Evolutionary conservation across 2,888 invertebrate species (phyloP).

Genomic region (Physocephala rufipes): DNA sequence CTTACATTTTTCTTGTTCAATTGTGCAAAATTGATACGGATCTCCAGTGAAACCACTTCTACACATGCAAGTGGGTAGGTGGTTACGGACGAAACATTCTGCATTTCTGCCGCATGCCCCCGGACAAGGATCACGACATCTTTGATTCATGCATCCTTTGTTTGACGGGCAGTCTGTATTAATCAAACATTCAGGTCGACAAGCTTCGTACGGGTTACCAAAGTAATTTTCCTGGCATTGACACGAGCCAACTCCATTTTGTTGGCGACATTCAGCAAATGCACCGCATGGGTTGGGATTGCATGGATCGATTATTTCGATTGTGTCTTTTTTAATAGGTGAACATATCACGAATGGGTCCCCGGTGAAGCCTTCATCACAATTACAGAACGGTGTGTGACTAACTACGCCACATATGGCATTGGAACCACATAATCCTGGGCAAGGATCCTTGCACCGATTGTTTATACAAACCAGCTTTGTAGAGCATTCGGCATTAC

Average conservation of each 20-base stretch:
- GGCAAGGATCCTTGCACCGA: constrained; percentile 80
- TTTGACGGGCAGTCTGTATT: constrained; percentile 78
- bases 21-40: constrained; percentile 74
- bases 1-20: constrained; percentile 67
- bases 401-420: constrained; percentile 80
- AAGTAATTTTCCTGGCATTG: constrained; percentile 76
- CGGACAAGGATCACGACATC: constrained; percentile 81
- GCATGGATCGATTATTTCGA: constrained; percentile 71
- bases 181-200: constrained; percentile 77
- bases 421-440: constrained; percentile 75
- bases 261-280: constrained; percentile 77
- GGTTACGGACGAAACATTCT: constrained; percentile 77
- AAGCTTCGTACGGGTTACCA: constrained; percentile 82
- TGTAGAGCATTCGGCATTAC: constrained; percentile 77
- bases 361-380: constrained; percentile 66
- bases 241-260: constrained; percentile 74
- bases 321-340: constrained; percentile 64
- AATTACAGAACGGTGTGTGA: constrained; percentile 82
- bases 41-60: constrained; percentile 77
- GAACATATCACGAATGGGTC: constrained; percentile 67
- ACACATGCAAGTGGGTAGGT: constrained; percentile 77
- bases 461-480: constrained; percentile 77
- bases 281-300: constrained; percentile 83
- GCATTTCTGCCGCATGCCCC: constrained; percentile 81
- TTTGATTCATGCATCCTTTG: constrained; percentile 76